Base-by-base conservation (phyloP, 1,140 invertebrate species). In the Manduca sexta region DNA sequence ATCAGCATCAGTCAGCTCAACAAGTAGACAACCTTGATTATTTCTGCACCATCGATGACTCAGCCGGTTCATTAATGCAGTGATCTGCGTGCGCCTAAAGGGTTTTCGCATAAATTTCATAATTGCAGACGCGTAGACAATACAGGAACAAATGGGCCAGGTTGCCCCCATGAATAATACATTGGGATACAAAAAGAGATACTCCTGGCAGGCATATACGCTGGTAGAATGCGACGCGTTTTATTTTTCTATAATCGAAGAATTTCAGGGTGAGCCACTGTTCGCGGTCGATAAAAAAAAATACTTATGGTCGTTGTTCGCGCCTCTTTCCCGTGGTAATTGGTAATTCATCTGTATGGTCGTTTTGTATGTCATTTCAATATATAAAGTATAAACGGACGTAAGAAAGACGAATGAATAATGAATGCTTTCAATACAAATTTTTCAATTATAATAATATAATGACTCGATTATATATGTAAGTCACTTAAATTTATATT, bases 41-140 rank as follows among this genome's bases (percentile, higher is more conserved):
- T 64, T 65, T 51, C 54, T 62, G 52, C 49, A 52, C 49, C 54
- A 31, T 48, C 49, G 52, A 51, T 82, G 78, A 78, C 64, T 83
- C 76, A 78, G 47, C 39, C 49, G 16, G 48, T 62, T 49, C 62
- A 71, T 71, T 70, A 74, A 69, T 66, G 55, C 64, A 56, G 56
- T 56, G 64, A 67, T 74, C 69, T 77, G 76, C 74, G 75, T 69
- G 71, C 79, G 76, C 74, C 76, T 69, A 72, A 80, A 80, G 79
- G 69, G 70, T 65, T 70, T 55, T 65, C 59, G 65, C 67, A 80
- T 80, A 76, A 77, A 75, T 75, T 66, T 75, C 64, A 71, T 79
- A 80, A 80, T 83, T 77, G 67, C 70, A 64, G 65, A 69, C 67
- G 66, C 67, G 72, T 79, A 79, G 74, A 82, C 72, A 80, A 82